Evolutionary conservation across 35 echinoderm and acorn worm species (phyloP), one percentile per base, ranked within the genome.

Genomic region (Ptychodera flava): DNA sequence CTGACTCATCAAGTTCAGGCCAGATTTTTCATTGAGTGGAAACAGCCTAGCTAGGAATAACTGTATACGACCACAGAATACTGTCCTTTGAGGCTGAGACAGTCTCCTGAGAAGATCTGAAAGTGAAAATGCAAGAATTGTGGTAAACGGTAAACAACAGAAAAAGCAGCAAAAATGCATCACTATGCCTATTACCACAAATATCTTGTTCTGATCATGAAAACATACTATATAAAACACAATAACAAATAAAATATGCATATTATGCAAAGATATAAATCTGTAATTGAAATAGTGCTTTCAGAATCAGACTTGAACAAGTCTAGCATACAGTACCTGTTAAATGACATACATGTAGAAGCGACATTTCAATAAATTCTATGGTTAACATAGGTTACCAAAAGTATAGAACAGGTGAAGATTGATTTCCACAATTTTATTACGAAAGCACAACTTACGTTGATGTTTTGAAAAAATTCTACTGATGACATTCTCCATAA

Each of bases 31-130:
- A 90, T 99, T 92, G 6, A 99, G 85, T 31, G 96, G 96, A 38
- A 99, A 99, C 78, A 94, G 94, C 80, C 92, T 90, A 31, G 96
- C 96, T 29, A 99, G 84, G 84, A 99, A 99, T 35, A 99, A 88
- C 80, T 99, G 96, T 37, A 99, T 99, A 33, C 96, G 33, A 30
- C 96, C 96, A 92, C 96, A 99, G 84, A 99, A 99, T 29, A 99
- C 96, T 15, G 93, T 99, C 76, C 94, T 85, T 37, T 99, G 96
- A 1, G 96, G 88, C 78, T 99, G 94, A 32, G 96, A 99, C 32
- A 99, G 84, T 35, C 96, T 80, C 16, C 96, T 83, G 0, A 99
- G 80, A 33, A 99, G 79, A 85, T 99, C 92, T 97, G 35, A 33
- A 79, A 29, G 33, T 34, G 79, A 33, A 84, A 89, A 28, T 28